Base-by-base conservation (phyloP, 1,140 invertebrate genomes). In the Drosophila athabasca region DNA sequence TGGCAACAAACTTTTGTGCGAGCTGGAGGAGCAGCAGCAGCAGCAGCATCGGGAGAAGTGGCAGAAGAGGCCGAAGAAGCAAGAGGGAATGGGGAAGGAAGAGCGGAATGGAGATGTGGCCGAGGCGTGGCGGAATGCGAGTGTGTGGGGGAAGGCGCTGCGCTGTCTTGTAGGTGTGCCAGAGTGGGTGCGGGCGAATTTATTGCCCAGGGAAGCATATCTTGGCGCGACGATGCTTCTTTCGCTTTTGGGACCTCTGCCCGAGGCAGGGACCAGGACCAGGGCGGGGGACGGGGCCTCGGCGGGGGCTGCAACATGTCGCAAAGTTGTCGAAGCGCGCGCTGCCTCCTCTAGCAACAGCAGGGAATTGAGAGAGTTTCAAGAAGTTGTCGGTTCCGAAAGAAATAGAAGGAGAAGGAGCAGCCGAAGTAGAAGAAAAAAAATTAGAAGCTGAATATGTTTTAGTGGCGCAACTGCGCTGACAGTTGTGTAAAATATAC, bases 401-500 rank as follows among this genome's bases (percentile, higher is more conserved):
- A 53, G 24, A 22, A 55, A 43, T n/a, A 9, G 31, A 17, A 64
- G 41, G 22, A 9, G 31, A 17, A 64, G 41, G 22, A 51, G 64
- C 29, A 53, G 59, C 39, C 49, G 49, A 55, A 83, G 72, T 1
- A 19, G 17, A 0, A 19, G 17, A 19, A 79, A 84, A 76, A 84
- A 84, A 81, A 78, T 68, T 70, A 62, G 76, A 61, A 78, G 66
- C 44, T 66, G 70, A 87, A 88, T 85, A 85, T 85, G 82, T 79
- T 87, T 83, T 87, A 87, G 82, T 87, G 83, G 64, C 75, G 62
- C 78, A 73, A 76, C 75, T 73, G 79, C 55, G 79, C 83, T 88
- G 83, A 87, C 82, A 88, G 82, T 83, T 88, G 57, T 87, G 71
- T 82, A 88, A 87, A 87, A 87, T 87, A 87, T 82, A 83, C 83